Percentiles rank a stretch among this genome's conserved stretches.
Evolutionary conservation across 30 jellyfish, hydroid and myxozoan species (phyloP).

Genomic region (Turritopsis dohrnii): DNA sequence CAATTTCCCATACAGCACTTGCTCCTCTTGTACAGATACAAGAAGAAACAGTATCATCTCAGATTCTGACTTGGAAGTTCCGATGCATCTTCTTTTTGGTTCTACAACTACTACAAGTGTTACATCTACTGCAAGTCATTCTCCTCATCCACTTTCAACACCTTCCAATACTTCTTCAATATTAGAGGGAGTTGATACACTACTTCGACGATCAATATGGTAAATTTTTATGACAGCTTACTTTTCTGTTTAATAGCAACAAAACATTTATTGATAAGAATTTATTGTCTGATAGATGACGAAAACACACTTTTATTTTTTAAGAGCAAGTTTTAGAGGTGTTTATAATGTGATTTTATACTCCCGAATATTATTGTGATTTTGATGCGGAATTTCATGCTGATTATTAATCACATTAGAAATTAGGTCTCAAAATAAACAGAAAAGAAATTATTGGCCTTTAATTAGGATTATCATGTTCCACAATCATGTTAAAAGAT

Average conservation of each 20-base stretch:
- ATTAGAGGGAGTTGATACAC: not conserved
- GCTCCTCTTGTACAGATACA: not conserved
- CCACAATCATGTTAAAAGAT: too few species aligned
- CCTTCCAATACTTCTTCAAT: not conserved
- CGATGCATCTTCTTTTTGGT: not conserved
- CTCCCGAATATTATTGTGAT: too few species aligned
- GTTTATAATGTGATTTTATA: too few species aligned
- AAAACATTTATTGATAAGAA: too few species aligned
- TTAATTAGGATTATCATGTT: too few species aligned
- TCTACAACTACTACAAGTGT: conserved; percentile 3
- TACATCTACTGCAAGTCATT: not conserved
- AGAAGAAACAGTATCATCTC: conserved; percentile 4
- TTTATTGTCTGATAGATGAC: too few species aligned
- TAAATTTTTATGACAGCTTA: not conserved
- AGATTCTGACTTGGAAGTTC: conserved; percentile 19
- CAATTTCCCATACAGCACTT: conserved; percentile 3
- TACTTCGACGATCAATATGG: not conserved
- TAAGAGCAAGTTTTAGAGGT: too few species aligned
- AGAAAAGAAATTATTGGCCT: too few species aligned
- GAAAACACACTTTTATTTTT: too few species aligned
- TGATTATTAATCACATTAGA: too few species aligned
- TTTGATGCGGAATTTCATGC: too few species aligned
- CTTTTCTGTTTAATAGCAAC: not conserved
- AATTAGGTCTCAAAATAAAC: too few species aligned
- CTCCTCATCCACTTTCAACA: conserved; percentile 1